Conservation (phyloP, 2,888 invertebrate genomes). For the Limnephilus rhombicus region DNA sequence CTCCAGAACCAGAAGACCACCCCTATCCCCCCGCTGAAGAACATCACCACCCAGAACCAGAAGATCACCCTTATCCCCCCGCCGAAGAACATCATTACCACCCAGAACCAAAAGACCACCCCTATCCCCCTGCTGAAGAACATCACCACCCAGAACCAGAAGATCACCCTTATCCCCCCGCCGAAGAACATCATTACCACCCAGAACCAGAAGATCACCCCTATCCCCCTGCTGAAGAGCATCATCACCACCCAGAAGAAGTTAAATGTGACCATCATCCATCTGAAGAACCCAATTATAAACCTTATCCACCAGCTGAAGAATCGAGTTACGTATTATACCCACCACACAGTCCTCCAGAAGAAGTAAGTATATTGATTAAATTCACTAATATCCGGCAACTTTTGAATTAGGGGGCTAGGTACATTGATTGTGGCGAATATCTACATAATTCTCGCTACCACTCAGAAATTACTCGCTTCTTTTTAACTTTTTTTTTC, state of each 20-base stretch:
- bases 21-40: neutral
- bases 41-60: neutral
- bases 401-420: too few species aligned
- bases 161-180: too few species aligned
- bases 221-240: slow-evolving; percentile 29
- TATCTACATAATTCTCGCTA: too few species aligned
- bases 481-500: too few species aligned
- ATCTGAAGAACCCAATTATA: slow-evolving; percentile 6
- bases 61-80: slow-evolving; percentile 37
- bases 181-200: neutral
- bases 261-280: neutral
- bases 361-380: slow-evolving; percentile 19
- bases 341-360: neutral
- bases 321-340: slow-evolving; percentile 6
- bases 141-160: neutral
- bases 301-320: slow-evolving; percentile 47
- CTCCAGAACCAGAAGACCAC: too few species aligned
- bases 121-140: slow-evolving; percentile 34
- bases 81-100: neutral
- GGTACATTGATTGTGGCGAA: too few species aligned
- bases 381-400: neutral
- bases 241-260: slow-evolving; percentile 16
- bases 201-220: neutral
- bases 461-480: too few species aligned
- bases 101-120: neutral